Conservation (phyloP, 2,888 invertebrate species). For the Hyppa rectilinea region DNA sequence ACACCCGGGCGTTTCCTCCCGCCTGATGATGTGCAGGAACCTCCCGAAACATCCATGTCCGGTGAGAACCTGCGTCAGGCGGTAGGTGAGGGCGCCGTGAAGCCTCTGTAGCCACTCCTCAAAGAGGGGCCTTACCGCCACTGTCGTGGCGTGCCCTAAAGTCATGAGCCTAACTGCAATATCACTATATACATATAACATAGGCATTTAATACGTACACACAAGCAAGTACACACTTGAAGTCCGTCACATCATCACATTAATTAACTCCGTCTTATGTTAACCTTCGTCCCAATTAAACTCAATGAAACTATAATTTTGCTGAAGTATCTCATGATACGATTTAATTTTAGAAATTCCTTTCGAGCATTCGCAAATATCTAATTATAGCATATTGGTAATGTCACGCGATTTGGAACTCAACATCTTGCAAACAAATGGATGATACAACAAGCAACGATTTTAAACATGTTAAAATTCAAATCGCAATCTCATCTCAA, state of each 20-base stretch:
- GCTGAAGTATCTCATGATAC: slow-evolving; percentile 48
- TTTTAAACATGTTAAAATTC: no score
- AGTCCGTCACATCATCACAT: slow-evolving; percentile 62
- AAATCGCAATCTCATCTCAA: no score
- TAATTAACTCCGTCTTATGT: slow-evolving; percentile 72
- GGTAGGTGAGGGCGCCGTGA: no score
- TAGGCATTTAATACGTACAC: slow-evolving; percentile 2
- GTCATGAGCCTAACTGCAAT: neutral
- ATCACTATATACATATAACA: neutral
- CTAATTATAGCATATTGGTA: slow-evolving; percentile 8
- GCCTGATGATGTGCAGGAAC: no score
- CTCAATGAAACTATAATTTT: slow-evolving; percentile 73
- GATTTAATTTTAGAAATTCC: slow-evolving; percentile 48
- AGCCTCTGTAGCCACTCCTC: no score
- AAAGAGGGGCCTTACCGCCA: no score
- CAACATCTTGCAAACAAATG: no score
- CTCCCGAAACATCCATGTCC: no score
- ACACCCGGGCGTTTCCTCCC: no score
- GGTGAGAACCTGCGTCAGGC: no score
- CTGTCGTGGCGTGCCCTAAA: no score
- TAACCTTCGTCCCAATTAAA: slow-evolving; percentile 81
- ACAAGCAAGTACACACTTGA: slow-evolving; percentile 35
- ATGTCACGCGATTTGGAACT: slow-evolving; percentile 20
- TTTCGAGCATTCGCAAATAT: slow-evolving; percentile 1
- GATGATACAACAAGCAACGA: no score